These are phyloP conservation scores for Panopea generosa DNA, from an alignment of 2,888 invertebrate species.

Conservation along the genomic window DNA sequence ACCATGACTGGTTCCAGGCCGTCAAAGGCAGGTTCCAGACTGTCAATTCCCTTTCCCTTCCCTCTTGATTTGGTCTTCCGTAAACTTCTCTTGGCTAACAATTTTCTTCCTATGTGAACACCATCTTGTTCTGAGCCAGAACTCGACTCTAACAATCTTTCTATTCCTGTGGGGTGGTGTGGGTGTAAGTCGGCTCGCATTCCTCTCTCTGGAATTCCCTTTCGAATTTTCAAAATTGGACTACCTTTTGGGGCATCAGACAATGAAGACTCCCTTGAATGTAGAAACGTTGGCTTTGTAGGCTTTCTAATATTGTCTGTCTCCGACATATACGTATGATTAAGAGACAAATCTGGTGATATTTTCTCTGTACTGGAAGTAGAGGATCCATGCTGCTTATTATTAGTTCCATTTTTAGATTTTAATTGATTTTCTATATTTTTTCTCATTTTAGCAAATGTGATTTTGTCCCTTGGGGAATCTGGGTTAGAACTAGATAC, in stretches of 20 bases:
- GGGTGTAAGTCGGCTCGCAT: slow-evolving; percentile 6
- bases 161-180: slow-evolving; percentile 58
- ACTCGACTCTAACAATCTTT: slow-evolving; percentile 73
- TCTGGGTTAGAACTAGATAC: slow-evolving; percentile 67
- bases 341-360: slow-evolving; percentile 30
- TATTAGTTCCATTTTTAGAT: slow-evolving; percentile 14
- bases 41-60: slow-evolving; percentile 81
- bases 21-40: slow-evolving; percentile 60
- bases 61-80: slow-evolving; percentile 82
- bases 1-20: slow-evolving; percentile 71
- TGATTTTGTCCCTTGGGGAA: slow-evolving; percentile 60
- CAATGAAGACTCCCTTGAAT: slow-evolving; percentile 61
- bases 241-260: slow-evolving; percentile 65
- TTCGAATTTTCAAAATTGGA: slow-evolving; percentile 63
- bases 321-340: slow-evolving; percentile 23
- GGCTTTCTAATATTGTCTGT: slow-evolving; percentile 64
- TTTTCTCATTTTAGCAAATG: slow-evolving; percentile 36
- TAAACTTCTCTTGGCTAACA: slow-evolving; percentile 73
- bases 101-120: slow-evolving; percentile 61
- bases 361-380: slow-evolving; percentile 54
- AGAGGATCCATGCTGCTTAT: slow-evolving; percentile 28
- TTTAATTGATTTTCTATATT: slow-evolving; percentile 20
- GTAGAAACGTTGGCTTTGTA: slow-evolving; percentile 75
- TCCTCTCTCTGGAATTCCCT: slow-evolving; percentile 31
- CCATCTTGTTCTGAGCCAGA: slow-evolving; percentile 80